Evolutionary conservation across 2,113 vertebrate genomes (phyloP).

Genomic region (Salvator merianae): DNA sequence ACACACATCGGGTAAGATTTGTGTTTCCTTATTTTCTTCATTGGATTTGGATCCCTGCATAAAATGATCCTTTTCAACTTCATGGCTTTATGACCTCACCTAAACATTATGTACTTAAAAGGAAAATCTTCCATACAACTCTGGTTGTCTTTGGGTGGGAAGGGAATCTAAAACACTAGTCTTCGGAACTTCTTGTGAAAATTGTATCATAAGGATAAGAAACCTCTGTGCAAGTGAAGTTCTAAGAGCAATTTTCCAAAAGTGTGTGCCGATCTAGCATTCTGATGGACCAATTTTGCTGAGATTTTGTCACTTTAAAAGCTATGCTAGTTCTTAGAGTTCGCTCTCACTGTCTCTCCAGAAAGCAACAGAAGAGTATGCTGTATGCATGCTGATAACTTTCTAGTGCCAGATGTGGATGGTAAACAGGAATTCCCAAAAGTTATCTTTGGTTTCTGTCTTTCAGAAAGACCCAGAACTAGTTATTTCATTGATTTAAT

Average conservation of each 20-base stretch:
- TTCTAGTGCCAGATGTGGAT: not conserved
- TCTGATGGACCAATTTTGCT: not conserved
- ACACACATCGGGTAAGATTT: too few species aligned
- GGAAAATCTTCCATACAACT: conserved; percentile 58
- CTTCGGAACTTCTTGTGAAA: conserved; percentile 27
- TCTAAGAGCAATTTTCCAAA: not conserved
- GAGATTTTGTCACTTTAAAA: not conserved
- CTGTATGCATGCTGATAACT: not conserved
- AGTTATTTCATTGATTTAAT: not conserved
- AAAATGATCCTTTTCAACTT: not conserved
- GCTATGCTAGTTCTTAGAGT: not conserved
- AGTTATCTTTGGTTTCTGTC: not conserved
- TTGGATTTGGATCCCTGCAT: too few species aligned
- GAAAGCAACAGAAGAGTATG: not conserved
- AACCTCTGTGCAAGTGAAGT: not conserved
- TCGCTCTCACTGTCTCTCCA: too few species aligned
- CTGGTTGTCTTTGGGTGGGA: conserved; percentile 51
- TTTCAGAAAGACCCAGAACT: not conserved
- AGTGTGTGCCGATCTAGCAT: not conserved
- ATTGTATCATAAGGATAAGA: conserved; percentile 6
- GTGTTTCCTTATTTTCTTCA: too few species aligned
- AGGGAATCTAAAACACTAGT: not conserved
- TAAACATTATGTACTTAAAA: not conserved
- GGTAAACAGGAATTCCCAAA: not conserved
- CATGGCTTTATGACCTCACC: conserved; percentile 33